phyloP scores from a whole-genome alignment of 1,140 invertebrate species.

The Penaeus indicus region DNA sequence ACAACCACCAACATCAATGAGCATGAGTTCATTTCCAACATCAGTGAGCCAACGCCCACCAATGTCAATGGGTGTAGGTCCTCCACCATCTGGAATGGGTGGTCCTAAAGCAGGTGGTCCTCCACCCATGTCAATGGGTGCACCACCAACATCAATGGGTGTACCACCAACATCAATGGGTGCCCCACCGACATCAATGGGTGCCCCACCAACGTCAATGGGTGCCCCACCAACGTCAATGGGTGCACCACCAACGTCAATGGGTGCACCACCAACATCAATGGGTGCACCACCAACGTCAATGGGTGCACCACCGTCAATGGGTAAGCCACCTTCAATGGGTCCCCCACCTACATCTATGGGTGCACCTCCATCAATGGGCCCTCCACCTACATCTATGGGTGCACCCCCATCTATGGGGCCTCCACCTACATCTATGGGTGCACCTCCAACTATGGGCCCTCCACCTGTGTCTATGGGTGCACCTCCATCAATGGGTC shows the following conservation, averaged over 20 bases:
- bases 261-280: slow-evolving; percentile 25
- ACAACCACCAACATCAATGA: background rate
- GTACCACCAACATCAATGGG: slow-evolving; percentile 14
- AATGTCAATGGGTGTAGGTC: background rate
- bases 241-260: background rate
- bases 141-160: background rate
- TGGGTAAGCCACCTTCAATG: slow-evolving; percentile 27
- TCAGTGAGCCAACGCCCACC: background rate
- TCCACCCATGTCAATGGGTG: background rate
- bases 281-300: slow-evolving; percentile 16
- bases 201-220: slow-evolving; percentile 15
- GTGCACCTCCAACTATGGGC: background rate
- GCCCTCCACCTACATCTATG: background rate
- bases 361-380: background rate
- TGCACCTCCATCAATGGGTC: slow-evolving; percentile 32
- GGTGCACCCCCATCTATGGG: background rate
- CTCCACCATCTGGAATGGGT: background rate
- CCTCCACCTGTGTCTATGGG: background rate
- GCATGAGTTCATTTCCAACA: slow-evolving; percentile 12
- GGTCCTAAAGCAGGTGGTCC: background rate
- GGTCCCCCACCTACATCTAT: slow-evolving; percentile 24
- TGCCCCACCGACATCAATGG: background rate
- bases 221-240: slow-evolving; percentile 6
- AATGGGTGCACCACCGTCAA: slow-evolving; percentile 25
- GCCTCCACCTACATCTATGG: background rate